Evolutionary conservation across 1,140 invertebrate genomes (phyloP).

Genomic region (Drosophila leontia): DNA sequence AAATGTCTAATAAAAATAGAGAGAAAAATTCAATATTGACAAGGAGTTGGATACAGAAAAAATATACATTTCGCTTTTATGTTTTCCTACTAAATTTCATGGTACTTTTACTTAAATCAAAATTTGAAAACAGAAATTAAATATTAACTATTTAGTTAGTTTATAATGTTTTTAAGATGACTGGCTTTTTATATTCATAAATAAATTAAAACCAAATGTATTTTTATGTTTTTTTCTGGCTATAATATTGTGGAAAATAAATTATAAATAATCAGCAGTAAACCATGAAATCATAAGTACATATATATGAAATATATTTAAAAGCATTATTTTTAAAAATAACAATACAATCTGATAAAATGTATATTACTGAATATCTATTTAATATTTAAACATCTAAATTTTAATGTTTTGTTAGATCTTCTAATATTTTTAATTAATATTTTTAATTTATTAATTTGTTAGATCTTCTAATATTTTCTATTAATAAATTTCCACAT

Average conservation of each 20-base stretch:
- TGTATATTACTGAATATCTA: neutral
- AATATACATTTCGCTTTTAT: neutral
- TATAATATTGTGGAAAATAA: neutral
- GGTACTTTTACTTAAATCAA: neutral
- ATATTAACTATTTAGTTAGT: neutral
- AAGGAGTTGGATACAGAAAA: neutral
- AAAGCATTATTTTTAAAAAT: neutral
- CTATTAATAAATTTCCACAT: neutral
- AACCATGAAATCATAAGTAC: too few relatives aligned
- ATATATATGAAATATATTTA: neutral
- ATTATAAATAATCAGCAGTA: neutral
- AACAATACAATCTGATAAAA: neutral
- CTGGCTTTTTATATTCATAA: neutral
- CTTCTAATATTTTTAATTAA: neutral
- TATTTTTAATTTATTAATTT: neutral
- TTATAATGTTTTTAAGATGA: too few relatives aligned
- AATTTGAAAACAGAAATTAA: too few relatives aligned
- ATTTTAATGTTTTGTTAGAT: neutral
- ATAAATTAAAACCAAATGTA: neutral
- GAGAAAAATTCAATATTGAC: neutral
- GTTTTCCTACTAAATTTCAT: neutral
- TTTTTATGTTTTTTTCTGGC: neutral
- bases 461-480: neutral
- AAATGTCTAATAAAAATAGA: neutral
- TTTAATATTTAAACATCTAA: neutral